Evolutionary conservation across 2,888 invertebrate species (phyloP).

Genomic region (Xylota sylvarum): DNA sequence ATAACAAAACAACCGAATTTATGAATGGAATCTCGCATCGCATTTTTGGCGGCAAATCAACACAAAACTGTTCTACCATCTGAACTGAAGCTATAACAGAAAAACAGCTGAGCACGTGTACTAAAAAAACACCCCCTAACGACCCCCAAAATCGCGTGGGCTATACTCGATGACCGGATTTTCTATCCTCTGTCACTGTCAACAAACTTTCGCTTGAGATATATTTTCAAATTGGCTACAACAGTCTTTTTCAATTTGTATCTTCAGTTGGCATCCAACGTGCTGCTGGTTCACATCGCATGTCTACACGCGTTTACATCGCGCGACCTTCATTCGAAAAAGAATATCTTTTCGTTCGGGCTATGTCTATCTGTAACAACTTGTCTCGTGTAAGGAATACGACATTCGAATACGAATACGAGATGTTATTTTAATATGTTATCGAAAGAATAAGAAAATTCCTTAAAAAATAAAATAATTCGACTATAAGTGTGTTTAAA

Average conservation of each 20-base stretch:
- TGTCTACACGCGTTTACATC: constrained; percentile 44
- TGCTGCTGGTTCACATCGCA: constrained; percentile 73
- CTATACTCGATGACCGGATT: constrained; percentile 57
- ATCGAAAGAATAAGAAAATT: constrained; percentile 9
- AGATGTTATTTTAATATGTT: not conserved
- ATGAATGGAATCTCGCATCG: constrained; percentile 61
- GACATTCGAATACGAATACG: constrained; percentile 35
- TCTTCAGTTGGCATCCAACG: constrained; percentile 76
- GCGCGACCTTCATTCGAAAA: constrained; percentile 54
- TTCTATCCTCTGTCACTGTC: constrained; percentile 74
- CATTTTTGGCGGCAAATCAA: constrained; percentile 68
- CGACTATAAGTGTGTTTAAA: not conserved
- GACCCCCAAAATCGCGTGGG: constrained; percentile 46
- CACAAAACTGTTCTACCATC: constrained; percentile 53
- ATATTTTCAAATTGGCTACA: constrained; percentile 73
- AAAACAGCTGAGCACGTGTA: constrained; percentile 66
- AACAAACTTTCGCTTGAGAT: constrained; percentile 77
- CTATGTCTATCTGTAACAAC: constrained; percentile 10
- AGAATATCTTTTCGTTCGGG: constrained; percentile 28
- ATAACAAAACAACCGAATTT: constrained; percentile 62
- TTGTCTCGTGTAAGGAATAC: constrained; percentile 51
- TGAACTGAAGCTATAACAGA: not conserved
- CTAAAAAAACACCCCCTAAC: constrained; percentile 65
- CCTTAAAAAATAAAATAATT: constrained; percentile 15
- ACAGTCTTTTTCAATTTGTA: constrained; percentile 66